phyloP scores from a whole-genome alignment of 1,140 invertebrate genomes.

The Eulimnadia texana region DNA sequence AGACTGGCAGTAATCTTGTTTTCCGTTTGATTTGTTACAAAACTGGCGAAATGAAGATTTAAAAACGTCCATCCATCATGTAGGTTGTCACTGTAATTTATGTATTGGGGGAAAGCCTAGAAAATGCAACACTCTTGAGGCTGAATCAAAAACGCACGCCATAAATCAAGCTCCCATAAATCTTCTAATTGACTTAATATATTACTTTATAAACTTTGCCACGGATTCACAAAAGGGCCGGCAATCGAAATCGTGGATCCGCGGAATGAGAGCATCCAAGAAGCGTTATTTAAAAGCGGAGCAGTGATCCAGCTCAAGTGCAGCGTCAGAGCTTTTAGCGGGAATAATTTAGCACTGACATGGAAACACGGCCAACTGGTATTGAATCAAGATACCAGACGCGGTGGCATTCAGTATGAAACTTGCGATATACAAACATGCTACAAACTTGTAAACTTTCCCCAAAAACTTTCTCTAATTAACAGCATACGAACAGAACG shows the following conservation, averaged over 20 bases:
- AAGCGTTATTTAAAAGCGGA: constrained; percentile 6
- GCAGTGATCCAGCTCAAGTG: not conserved
- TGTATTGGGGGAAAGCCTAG: no score
- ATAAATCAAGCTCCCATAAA: no score
- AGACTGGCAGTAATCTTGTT: not conserved
- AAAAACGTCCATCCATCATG: no score
- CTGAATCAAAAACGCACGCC: not conserved
- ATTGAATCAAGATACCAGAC: not conserved
- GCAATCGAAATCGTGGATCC: not conserved
- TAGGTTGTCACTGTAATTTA: no score
- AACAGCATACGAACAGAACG: constrained; percentile 1
- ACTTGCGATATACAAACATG: not conserved
- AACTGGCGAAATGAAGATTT: no score
- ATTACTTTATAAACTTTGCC: no score
- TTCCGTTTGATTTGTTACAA: no score
- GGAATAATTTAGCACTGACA: not conserved
- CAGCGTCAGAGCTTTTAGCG: not conserved
- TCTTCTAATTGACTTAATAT: not conserved
- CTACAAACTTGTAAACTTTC: not conserved
- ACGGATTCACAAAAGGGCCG: no score
- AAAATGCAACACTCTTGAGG: no score
- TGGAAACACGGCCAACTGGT: not conserved
- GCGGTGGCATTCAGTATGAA: constrained; percentile 1
- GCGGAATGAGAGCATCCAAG: not conserved
- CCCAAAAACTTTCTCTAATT: not conserved